These are phyloP conservation scores for Drosophila trapezifrons DNA, from an alignment of 1,140 invertebrate species.

Conservation along the genomic window DNA sequence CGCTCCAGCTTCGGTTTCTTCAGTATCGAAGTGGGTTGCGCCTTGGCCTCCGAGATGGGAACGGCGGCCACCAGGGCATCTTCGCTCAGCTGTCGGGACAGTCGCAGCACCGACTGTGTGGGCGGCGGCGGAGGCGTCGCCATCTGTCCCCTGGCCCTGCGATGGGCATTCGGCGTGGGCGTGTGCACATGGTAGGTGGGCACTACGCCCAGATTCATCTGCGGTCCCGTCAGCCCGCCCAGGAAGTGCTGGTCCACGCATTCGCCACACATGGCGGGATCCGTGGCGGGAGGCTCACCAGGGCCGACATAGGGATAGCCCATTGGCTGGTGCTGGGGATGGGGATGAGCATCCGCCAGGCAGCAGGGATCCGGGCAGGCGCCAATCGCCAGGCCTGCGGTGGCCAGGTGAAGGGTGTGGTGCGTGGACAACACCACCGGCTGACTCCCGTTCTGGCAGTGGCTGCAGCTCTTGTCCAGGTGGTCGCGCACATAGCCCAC, in stretches of 20 bases:
- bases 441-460: conserved; percentile 81
- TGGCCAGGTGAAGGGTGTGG: conserved; percentile 59
- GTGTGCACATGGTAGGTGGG: conserved; percentile 82
- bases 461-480: conserved; percentile 79
- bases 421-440: conserved; percentile 81
- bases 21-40: conserved; percentile 76
- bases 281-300: conserved; percentile 69
- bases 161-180: conserved; percentile 79
- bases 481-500: conserved; percentile 82
- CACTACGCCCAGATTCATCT: conserved; percentile 72
- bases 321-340: conserved; percentile 79
- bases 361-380: conserved; percentile 77
- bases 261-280: conserved; percentile 79
- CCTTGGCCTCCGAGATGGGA: conserved; percentile 72
- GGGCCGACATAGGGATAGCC: conserved; percentile 64
- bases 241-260: conserved; percentile 82
- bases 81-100: conserved; percentile 77
- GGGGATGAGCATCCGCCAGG: conserved; percentile 77
- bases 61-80: conserved; percentile 76
- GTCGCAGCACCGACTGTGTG: conserved; percentile 74
- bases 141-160: conserved; percentile 66
- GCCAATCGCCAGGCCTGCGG: conserved; percentile 70
- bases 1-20: conserved; percentile 80
- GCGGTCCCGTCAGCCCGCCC: conserved; percentile 70
- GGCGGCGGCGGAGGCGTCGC: conserved; percentile 67